phyloP scores from a whole-genome alignment of 2,888 invertebrate species.

The Phasia obesa region DNA sequence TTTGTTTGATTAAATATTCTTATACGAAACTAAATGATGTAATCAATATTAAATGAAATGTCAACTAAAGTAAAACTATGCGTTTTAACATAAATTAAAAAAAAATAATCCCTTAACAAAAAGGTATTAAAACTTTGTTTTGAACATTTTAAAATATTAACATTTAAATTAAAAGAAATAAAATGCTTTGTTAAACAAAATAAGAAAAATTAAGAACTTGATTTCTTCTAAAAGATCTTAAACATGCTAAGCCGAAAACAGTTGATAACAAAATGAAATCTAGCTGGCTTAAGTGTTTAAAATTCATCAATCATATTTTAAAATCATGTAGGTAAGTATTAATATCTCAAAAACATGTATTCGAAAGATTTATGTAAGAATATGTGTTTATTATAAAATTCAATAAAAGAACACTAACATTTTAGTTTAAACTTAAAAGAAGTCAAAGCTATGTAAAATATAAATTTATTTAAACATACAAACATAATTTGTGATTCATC shows the following conservation, averaged over 20 bases:
- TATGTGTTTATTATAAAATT: too few species aligned
- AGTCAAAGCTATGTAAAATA: neutral
- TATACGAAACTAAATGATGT: neutral
- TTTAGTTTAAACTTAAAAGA: neutral
- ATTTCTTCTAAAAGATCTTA: neutral
- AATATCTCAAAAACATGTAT: constrained; percentile 15
- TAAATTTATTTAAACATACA: constrained; percentile 7
- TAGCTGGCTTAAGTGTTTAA: constrained; percentile 18
- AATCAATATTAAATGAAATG: constrained; percentile 24
- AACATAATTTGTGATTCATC: constrained; percentile 23
- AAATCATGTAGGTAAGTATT: constrained; percentile 11
- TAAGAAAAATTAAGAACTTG: neutral
- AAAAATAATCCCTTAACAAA: constrained; percentile 34
- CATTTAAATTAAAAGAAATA: constrained; percentile 25
- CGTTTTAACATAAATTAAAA: constrained; percentile 19
- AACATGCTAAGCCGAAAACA: constrained; percentile 19
- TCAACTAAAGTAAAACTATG: constrained; percentile 39
- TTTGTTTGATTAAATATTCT: too few species aligned
- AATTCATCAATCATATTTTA: constrained; percentile 63
- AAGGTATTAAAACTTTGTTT: constrained; percentile 48
- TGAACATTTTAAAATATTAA: constrained; percentile 11
- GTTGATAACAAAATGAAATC: constrained; percentile 5
- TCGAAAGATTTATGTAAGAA: constrained; percentile 13
- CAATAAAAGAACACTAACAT: neutral
- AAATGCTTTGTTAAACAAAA: neutral